Evolutionary conservation across 1,140 invertebrate species (phyloP), one percentile per base, ranked within the genome.

Genomic region (Gryon sp.): DNA sequence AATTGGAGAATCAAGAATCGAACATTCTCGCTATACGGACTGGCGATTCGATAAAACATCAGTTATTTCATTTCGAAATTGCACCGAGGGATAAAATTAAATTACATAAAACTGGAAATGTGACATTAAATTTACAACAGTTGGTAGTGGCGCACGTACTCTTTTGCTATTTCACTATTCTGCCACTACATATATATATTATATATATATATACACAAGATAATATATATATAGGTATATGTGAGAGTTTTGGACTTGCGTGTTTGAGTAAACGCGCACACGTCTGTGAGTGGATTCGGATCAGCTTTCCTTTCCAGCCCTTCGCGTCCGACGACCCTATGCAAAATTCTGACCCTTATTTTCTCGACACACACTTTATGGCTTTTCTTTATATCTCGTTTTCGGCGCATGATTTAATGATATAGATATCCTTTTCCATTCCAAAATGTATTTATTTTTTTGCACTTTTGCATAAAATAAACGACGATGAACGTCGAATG

Each of bases 81-180:
- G 45, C 41, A 26, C n/a, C 36, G 18, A 18, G 38, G 55, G 46
- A 70, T 70, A 52, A 70, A 70, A 70, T 70, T 70, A 70, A 70
- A 70, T 70, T 60, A 60, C 55, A 60, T 60, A 60, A 70, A 70
- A 70, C 53, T 60, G 40, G 55, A 70, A 60, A 70, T 70, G 66
- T 26, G 66, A 60, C 66, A 60, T 70, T 60, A 70, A 70, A 70
- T 70, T 70, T 70, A 70, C 66, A 70, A 45, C 66, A 60, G 66
- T 60, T 52, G 55, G 53, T 69, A 59, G 52, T 43, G 43, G 53
- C 65, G 62, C 6, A 46, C 22, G 7, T 7, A 24, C 7, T 4
- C 22, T n/a, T n/a, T n/a, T 24, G 7, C 28, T 46, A 60, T 43
- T 14, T 38, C 53, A n/a, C 38, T 34, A 20, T 32, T 28, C 12